phyloP scores from a whole-genome alignment of 2,113 vertebrate genomes.

The Osmerus mordax region DNA sequence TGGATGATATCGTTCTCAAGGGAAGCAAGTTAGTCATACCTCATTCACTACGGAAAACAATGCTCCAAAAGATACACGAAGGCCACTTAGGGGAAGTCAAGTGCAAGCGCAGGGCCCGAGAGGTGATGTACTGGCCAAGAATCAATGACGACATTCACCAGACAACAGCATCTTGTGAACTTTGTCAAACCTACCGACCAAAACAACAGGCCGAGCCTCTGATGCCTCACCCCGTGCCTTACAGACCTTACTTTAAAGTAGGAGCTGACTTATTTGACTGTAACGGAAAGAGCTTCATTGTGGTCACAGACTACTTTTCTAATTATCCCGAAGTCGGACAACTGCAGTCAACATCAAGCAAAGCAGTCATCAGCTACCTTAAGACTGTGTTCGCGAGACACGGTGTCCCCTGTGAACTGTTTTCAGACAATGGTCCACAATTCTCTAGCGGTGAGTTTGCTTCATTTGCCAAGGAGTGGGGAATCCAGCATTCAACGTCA shows the following conservation, averaged over 20 bases:
- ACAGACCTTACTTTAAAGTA: conserved; percentile 21
- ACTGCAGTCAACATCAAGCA: conserved; percentile 9
- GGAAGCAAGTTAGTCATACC: conserved; percentile 5
- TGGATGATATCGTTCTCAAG: conserved; percentile 4
- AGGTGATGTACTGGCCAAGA: neutral
- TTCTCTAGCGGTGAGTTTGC: conserved; percentile 27
- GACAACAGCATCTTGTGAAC: neutral
- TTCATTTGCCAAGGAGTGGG: conserved; percentile 22
- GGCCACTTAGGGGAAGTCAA: too few relatives aligned
- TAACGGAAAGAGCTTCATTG: conserved; percentile 26
- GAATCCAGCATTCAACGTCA: conserved; percentile 20
- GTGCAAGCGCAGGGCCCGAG: too few relatives aligned
- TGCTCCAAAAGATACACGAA: too few relatives aligned
- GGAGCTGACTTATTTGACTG: conserved; percentile 23
- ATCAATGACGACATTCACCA: conserved; percentile 9
- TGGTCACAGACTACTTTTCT: conserved; percentile 26
- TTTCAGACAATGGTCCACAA: conserved; percentile 21
- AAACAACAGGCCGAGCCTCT: conserved; percentile 23
- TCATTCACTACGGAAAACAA: too few relatives aligned
- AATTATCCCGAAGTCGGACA: conserved; percentile 12
- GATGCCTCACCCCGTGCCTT: conserved; percentile 6
- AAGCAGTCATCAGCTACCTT: conserved; percentile 22
- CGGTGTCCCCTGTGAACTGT: conserved; percentile 21
- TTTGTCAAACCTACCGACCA: too few relatives aligned
- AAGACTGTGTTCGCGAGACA: conserved; percentile 26